These are phyloP conservation scores for Rhadinocentrus ornatus DNA, from an alignment of 2,797 vertebrate species.

Conservation along the genomic window DNA sequence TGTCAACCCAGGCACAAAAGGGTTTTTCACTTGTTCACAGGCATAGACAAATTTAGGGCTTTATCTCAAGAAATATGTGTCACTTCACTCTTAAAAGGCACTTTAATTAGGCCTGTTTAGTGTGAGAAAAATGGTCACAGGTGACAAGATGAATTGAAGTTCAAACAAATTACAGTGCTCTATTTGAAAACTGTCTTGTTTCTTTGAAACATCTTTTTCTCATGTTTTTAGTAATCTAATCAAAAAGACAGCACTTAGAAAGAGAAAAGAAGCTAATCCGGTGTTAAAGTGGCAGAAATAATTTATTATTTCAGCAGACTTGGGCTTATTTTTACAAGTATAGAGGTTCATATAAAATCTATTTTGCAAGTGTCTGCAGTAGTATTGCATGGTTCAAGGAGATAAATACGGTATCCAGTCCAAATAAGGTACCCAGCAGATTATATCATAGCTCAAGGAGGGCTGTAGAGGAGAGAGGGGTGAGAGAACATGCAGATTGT, in stretches of 20 bases:
- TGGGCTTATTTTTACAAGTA: conserved; percentile 20
- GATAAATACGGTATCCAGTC: conserved; percentile 51
- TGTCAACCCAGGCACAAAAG: conserved; percentile 68
- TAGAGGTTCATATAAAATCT: conserved; percentile 52
- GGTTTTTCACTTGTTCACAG: conserved; percentile 71
- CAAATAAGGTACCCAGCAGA: conserved; percentile 71
- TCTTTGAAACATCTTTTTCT: conserved; percentile 53
- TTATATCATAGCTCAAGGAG: conserved; percentile 70
- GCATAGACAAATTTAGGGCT: conserved; percentile 72
- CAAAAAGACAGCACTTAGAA: conserved; percentile 36
- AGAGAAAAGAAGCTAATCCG: conserved; percentile 33
- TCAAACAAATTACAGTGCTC: conserved; percentile 68
- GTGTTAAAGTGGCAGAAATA: conserved; percentile 46
- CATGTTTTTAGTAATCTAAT: conserved; percentile 31
- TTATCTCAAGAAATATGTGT: conserved; percentile 77
- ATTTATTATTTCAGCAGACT: conserved; percentile 42
- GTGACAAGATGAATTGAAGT: conserved; percentile 66
- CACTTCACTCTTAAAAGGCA: conserved; percentile 75
- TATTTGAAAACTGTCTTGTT: conserved; percentile 42
- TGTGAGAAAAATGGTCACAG: conserved; percentile 64
- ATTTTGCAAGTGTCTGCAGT: conserved; percentile 58
- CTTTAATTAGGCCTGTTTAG: conserved; percentile 74
- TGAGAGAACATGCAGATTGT: conserved; percentile 50
- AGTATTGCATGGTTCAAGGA: conserved; percentile 62
- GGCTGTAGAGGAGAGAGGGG: conserved; percentile 69